Evolutionary conservation across 1,140 invertebrate genomes (phyloP), one percentile per base, ranked within the genome.

Genomic region (Helicoverpa zea): DNA sequence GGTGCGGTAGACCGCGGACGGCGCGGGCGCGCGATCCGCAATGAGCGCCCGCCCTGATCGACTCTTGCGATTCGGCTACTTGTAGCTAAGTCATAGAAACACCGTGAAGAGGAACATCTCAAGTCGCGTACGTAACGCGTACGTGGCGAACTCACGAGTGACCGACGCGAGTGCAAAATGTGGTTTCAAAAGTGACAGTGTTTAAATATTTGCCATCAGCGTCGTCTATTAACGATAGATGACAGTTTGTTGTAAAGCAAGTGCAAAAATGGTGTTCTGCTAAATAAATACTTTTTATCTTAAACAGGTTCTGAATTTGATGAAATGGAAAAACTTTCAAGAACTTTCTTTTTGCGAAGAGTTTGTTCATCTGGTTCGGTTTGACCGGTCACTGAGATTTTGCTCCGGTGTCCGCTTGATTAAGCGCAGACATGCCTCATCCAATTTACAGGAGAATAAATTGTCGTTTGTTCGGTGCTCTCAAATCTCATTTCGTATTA

Each of bases 1-100:
- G 93, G 88, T 91, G 91, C 86, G 89, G 90, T 86, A 85, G 86
- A 89, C 92, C 91, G 92, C 93, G 93, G 91, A 93, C 93, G 93
- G 91, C 92, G 92, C 92, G 92, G 91, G 89, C 91, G 92, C 92
- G 86, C 89, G 86, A 84, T 77, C 87, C 89, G 85, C 81, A 81
- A 88, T 91, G 87, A 83, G 83, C 87, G 87, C 83, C 88, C 86
- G 80, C 81, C 87, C 83, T 83, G 80, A 81, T 43, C 75, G 73
- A 75, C 82, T 80, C 73, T 72, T 84, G 73, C 81, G 83, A 79
- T 49, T 74, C 61, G 54, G 54, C 49, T 58, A 52, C 52, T 79
- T 13, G n/a, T 79, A 63, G 63, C 51, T 49, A 79, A 70, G 56
- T 73, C 75, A 58, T 70, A 29, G 63, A 70, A 68, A 56, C 49